phyloP scores from a whole-genome alignment of 2,797 vertebrate species.

The Esox lucius region DNA sequence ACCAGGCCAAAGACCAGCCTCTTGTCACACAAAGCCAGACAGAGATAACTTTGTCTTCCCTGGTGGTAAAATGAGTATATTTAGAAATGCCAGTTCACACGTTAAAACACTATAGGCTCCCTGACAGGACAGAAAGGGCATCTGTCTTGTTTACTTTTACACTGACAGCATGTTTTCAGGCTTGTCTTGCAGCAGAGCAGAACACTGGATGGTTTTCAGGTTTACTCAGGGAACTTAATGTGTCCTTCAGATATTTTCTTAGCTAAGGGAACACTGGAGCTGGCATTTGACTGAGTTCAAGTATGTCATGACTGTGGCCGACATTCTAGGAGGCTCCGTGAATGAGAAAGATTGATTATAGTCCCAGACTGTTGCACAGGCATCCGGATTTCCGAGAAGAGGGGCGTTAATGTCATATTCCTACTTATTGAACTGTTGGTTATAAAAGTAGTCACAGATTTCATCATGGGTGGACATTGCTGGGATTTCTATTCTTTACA shows the following conservation, averaged over 20 bases:
- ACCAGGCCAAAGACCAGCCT: not conserved
- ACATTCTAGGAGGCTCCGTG: slow-evolving; percentile 1
- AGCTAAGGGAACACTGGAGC: not conserved
- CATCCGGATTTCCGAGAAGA: slow-evolving; percentile 19
- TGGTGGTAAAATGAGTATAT: slow-evolving; percentile 44
- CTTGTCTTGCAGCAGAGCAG: slow-evolving; percentile 14
- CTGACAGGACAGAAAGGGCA: slow-evolving; percentile 40
- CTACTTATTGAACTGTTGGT: slow-evolving; percentile 22
- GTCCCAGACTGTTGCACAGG: not conserved
- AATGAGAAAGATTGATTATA: slow-evolving; percentile 5
- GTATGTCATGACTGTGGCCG: not conserved
- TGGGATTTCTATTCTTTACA: slow-evolving; percentile 34
- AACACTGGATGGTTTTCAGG: slow-evolving; percentile 25
- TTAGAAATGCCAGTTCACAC: slow-evolving; percentile 38
- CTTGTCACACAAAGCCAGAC: slow-evolving; percentile 13
- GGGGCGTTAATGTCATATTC: slow-evolving; percentile 23
- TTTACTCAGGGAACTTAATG: slow-evolving; percentile 30
- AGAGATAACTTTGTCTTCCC: slow-evolving; percentile 33
- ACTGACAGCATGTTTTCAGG: slow-evolving; percentile 20
- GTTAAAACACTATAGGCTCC: slow-evolving; percentile 33
- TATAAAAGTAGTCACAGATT: slow-evolving; percentile 30
- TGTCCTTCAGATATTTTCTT: slow-evolving; percentile 1
- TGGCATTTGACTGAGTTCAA: slow-evolving; percentile 1
- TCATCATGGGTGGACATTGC: slow-evolving; percentile 26
- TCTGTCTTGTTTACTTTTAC: slow-evolving; percentile 48